Evolutionary conservation across 92 coral and sea anemone species (phyloP).

Genomic region (Epizoanthus ramosus): DNA sequence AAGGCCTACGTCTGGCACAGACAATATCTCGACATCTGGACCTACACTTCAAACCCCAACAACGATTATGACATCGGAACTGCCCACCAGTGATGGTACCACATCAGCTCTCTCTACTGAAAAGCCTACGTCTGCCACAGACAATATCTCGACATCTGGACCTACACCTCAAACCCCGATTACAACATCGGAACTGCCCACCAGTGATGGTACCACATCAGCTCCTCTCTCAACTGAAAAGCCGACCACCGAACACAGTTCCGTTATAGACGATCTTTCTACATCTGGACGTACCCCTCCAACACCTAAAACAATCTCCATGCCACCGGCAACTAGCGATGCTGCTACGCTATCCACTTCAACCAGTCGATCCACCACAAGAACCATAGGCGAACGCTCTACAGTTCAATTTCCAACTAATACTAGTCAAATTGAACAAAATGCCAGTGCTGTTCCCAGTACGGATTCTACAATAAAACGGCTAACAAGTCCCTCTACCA

Average conservation of each 20-base stretch:
- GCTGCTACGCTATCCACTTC: neutral
- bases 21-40: neutral
- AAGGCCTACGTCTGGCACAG: neutral
- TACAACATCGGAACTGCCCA: no score
- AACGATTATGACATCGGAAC: no score
- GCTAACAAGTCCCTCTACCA: no score
- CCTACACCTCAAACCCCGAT: neutral
- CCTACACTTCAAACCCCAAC: neutral
- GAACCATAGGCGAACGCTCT: no score
- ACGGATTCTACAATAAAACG: no score
- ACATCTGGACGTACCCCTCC: neutral
- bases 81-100: no score
- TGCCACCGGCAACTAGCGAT: neutral
- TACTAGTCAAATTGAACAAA: no score
- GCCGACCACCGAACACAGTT: neutral
- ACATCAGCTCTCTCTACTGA: neutral
- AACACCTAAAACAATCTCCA: neutral
- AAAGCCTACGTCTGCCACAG: neutral
- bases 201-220: no score
- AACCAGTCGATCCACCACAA: neutral
- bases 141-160: neutral
- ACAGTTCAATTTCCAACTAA: no score
- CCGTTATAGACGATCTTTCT: neutral
- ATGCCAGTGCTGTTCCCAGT: no score
- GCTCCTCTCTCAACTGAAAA: no score